Base-by-base conservation (phyloP, 2,888 invertebrate species). In the Slavum lentiscoides region DNA sequence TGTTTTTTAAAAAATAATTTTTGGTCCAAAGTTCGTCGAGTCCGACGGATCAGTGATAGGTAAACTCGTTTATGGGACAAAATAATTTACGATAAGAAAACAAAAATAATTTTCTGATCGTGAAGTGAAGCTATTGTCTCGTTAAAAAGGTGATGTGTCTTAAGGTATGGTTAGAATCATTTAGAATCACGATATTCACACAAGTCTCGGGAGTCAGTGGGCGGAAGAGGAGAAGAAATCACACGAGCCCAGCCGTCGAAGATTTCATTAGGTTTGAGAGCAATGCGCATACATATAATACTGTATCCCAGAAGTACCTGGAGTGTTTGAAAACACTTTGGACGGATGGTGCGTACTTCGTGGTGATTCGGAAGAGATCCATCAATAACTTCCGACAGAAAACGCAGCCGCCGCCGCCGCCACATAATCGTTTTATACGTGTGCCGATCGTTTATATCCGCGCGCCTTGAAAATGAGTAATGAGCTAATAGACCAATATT, bases 381-480 rank as follows among this genome's bases (percentile, higher is more conserved):
- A 75, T 75, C 75, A 75, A 75, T 75, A 75, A 75, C 67, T 5
- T 59, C 58, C 23, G 67, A 74, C 75, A 43, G 39, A 19, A 30
- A 53, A 37, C 64, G 19, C 58, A 15, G n/a, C 49, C 30, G 11
- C 43, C 43, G 43, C 43, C 9, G 1, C 43, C 61, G 9, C 4
- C 37, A 7, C 8, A 19, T 43, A n/a, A 43, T 67, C 75, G 67
- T 75, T 75, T 75, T 43, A 75, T 75, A 49, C 13, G 13, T 7
- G 67, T 59, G 67, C 43, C 75, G 75, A 67, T 75, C 74, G 74
- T 74, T 74, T 64, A 74, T 55, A n/a, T n/a, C n/a, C 74, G 66
- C 13, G 66, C 30, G 4, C 30, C 30, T 30, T 39, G 17, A 67
- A 67, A 75, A 75, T 75, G 75, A 75, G 67, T 75, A 67, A 75